phyloP scores from a whole-genome alignment of 2,888 invertebrate genomes.

The Microplitis manilae region DNA sequence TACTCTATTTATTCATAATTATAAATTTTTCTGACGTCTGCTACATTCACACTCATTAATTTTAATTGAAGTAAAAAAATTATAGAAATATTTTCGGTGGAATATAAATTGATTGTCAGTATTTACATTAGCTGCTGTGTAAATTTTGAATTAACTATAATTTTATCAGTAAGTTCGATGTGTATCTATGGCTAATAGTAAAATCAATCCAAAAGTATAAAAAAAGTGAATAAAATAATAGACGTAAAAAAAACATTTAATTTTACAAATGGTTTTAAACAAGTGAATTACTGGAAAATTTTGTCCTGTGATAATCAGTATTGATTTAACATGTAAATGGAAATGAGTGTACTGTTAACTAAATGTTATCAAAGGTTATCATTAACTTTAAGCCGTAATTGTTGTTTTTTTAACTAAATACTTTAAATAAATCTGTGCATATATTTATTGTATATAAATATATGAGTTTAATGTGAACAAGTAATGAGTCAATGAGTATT shows the following conservation, averaged over 20 bases:
- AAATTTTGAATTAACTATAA: background rate
- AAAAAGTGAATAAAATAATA: background rate
- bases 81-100: background rate
- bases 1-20: too few species aligned
- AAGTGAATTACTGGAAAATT: slow-evolving; percentile 29
- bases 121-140: background rate
- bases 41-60: too few species aligned
- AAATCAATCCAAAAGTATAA: background rate
- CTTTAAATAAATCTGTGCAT: background rate
- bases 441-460: background rate
- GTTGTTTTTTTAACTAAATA: background rate
- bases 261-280: background rate
- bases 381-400: background rate
- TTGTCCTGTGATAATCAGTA: slow-evolving; percentile 25
- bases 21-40: too few species aligned
- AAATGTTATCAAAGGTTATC: slow-evolving; percentile 16
- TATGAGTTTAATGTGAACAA: too few species aligned
- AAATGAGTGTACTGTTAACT: slow-evolving; percentile 11
- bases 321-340: slow-evolving; percentile 21
- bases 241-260: too few species aligned
- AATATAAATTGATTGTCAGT: background rate
- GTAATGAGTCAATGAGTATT: too few species aligned
- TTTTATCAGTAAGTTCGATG: background rate
- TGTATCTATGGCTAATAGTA: background rate
- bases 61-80: background rate